Evolutionary conservation across 2,888 invertebrate species (phyloP), one percentile per base, ranked within the genome.

Genomic region (Apamea crenata): DNA sequence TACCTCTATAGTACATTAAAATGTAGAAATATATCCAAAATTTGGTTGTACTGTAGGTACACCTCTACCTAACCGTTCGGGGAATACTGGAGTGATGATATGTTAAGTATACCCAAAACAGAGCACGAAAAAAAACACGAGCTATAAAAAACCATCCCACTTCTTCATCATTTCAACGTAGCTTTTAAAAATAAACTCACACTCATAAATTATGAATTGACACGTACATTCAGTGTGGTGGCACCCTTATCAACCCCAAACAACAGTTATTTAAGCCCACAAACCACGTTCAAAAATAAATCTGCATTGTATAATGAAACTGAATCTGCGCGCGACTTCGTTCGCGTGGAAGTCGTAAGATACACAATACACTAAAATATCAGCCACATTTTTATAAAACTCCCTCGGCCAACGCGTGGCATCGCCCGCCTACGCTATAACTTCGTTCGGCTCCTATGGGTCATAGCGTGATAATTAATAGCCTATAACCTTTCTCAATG

Each of bases 131-230:
- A 47, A 56, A 14, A 2, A 65, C 1, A 78, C 0, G 47, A 59
- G 14, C 14, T 29, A 18, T 7, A 69, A 32, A 40, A 65, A 32
- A 21, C 12, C 29, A 65, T 16, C 32, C 56, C 8, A 0, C 2
- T 2, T 47, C 56, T 32, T 47, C 29, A 12, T 8, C 18, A n/a
- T 29, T 44, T 67, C 36, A 70, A 5, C 29, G 53, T 18, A 32
- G 53, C 25, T 56, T 80, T 80, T 61, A 36, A 70, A 79, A 80
- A 78, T 44, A 59, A 84, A 29, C 14, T 29, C 59, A 25, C 47
- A 29, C 21, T n/a, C n/a, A 40, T 73, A 61, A 68, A 76, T 86
- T 83, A 86, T 86, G 61, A 74, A 78, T 74, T 36, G 56, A 78
- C 78, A 74, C 83, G 86, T 47, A 53, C 76, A 36, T 40, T n/a